A percentile compares a stretch with the other conserved stretches of the same genome.
phyloP scores from a whole-genome alignment of 2,888 invertebrate species.

The Sicus ferrugineus region DNA sequence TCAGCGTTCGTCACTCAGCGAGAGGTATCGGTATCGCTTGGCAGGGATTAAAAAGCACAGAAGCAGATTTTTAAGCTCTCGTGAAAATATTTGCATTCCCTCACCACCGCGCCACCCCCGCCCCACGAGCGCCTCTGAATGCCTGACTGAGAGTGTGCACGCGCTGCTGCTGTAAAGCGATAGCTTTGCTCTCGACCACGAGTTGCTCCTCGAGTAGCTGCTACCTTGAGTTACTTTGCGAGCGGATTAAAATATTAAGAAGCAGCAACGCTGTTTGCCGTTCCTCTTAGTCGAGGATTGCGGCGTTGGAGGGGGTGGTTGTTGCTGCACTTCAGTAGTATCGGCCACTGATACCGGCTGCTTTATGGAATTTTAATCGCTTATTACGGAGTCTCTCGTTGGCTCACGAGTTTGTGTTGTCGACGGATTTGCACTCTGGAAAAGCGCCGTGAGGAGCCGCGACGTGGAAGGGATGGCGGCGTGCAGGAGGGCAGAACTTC shows the following conservation, averaged over 20 bases:
- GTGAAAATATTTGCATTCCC: conserved; percentile 28
- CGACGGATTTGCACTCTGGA: conserved; percentile 34
- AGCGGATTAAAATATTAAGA: conserved; percentile 35
- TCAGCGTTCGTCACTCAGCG: no score
- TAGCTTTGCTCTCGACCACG: conserved; percentile 15
- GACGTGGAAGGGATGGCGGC: no score
- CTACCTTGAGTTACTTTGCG: conserved; percentile 33
- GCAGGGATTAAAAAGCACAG: conserved; percentile 22
- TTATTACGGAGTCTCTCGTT: conserved; percentile 44
- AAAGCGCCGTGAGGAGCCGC: background rate
- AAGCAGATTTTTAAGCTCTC: conserved; percentile 35
- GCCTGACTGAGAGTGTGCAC: background rate
- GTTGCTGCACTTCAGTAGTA: conserved; percentile 30
- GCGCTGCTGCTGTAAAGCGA: conserved; percentile 21
- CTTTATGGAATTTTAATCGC: conserved; percentile 46
- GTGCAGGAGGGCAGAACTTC: background rate
- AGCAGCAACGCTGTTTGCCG: conserved; percentile 42
- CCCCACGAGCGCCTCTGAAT: no score
- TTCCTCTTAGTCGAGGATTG: conserved; percentile 45
- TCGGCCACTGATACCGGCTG: conserved; percentile 30
- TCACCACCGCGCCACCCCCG: no score
- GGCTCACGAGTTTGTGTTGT: conserved; percentile 46
- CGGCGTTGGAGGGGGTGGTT: conserved; percentile 8
- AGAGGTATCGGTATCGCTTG: no score
- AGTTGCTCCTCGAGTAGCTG: conserved; percentile 6